These are phyloP conservation scores for Hermaeophaga mercurialis DNA, from an alignment of 2,888 invertebrate species.

Conservation along the genomic window DNA sequence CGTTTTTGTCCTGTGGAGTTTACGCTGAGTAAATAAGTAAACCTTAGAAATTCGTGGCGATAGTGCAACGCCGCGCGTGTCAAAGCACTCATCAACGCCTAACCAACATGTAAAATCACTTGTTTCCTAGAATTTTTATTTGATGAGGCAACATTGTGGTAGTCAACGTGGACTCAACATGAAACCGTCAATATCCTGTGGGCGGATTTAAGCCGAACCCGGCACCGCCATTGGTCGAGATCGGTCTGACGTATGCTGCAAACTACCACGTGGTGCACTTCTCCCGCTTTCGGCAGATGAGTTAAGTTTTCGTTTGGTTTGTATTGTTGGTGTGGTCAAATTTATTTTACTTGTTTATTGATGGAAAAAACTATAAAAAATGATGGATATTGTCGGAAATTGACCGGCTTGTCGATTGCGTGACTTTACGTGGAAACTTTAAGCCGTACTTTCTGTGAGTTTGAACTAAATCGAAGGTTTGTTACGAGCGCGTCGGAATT, in stretches of 20 bases:
- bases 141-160: constrained; percentile 38
- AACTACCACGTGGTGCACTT: constrained; percentile 53
- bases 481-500: constrained; percentile 16
- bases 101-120: constrained; percentile 32
- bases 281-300: constrained; percentile 49
- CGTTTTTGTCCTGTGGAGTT: too few species aligned
- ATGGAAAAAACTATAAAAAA: constrained; percentile 10
- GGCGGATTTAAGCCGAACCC: constrained; percentile 41
- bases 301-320: constrained; percentile 38
- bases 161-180: constrained; percentile 55
- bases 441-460: constrained; percentile 4
- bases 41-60: neutral
- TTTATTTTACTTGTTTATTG: constrained; percentile 18
- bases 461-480: neutral
- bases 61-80: constrained; percentile 18
- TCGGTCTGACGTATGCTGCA: constrained; percentile 48
- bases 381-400: constrained; percentile 5
- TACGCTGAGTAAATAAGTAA: neutral
- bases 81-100: constrained; percentile 15
- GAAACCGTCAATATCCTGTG: constrained; percentile 38
- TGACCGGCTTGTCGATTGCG: constrained; percentile 1
- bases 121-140: constrained; percentile 37
- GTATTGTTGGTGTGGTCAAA: constrained; percentile 36
- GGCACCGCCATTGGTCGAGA: constrained; percentile 39
- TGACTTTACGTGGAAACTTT: constrained; percentile 2